Evolutionary conservation across 2,888 invertebrate species (phyloP), one percentile per base, ranked within the genome.

Genomic region (Emesis furor): DNA sequence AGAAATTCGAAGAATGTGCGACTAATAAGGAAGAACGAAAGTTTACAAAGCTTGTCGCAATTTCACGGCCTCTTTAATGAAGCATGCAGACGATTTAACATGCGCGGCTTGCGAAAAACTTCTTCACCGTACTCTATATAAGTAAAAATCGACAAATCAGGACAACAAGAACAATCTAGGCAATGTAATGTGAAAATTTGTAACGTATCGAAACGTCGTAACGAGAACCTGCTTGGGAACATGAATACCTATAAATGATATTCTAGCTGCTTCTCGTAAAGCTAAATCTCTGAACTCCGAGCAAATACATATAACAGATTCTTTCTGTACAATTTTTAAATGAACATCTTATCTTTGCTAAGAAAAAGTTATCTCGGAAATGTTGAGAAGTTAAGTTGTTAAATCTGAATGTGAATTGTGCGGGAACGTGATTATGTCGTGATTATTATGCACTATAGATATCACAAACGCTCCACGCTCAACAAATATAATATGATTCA

Each of bases 321-420:
- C 72, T 7, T 8, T 59, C 8, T 42, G 30, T 2, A 79, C 32
- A 37, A 75, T 85, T 1, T 42, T 1, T 77, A 0, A 83, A 85
- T 51, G 81, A 85, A 42, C 85, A 85, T 35, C 73, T 85, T 5
- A 85, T 81, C 5, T 51, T 85, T n/a, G 12, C 32, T 17, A 81
- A 85, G 10, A 85, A 85, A 65, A 51, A 42, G 24, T 69, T 85
- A 24, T 83, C 81, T 83, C 83, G 79, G 24, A 76, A 79, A 46
- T 32, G 35, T 37, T 35, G 68, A 7, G 68, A 68, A 35, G n/a
- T 37, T 30, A 68, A 68, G n/a, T n/a, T n/a, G 14, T 14, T 35
- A 8, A 12, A 35, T 35, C 3, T 68, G 68, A 35, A 30, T 68
- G 32, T 4, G 7, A 68, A 14, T 6, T 68, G 68, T 68, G 3